Evolutionary conservation across 2,797 vertebrate species (phyloP), one percentile per base, ranked within the genome.

Genomic region (Melanotaenia trifasciata): DNA sequence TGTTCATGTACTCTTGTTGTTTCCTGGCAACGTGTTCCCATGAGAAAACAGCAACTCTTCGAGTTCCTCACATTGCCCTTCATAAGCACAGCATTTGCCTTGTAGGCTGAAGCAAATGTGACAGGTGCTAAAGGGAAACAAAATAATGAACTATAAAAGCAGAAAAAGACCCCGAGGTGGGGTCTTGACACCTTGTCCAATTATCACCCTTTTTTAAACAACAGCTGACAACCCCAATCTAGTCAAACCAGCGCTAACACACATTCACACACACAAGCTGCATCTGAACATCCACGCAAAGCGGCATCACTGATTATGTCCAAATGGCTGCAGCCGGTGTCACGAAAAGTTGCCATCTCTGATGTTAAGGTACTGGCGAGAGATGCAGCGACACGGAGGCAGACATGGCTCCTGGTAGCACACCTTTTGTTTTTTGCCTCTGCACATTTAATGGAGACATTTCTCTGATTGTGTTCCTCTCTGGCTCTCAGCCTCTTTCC

Each of bases 21-120:
- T 83, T 78, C 85, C 78, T 75, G 84, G 88, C 85, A 87, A 90
- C 85, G 64, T 36, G 47, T 78, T 79, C 64, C 54, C 64, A 47
- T 47, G 68, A 74, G 75, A 79, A 53, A 79, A 81, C 73, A 82
- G n/a, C 58, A 62, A 67, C 58, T 75, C 68, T 63, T 76, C 64
- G 28, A 62, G 65, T 57, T 75, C 69, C 63, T 76, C 64, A 30
- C 4, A 47, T 38, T 76, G 69, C 57, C 50, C 70, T 59, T 74
- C 73, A 47, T 58, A 77, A 64, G 4, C 63, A 22, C 56, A 61
- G 57, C 57, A 33, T 63, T 80, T 58, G 65, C 51, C 69, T 76
- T 70, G 35, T 54, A 53, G 65, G 72, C 40, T 14, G 51, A 57
- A 43, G 28, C 64, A 47, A 58, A 53, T 64, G 32, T 58, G 45